Base-by-base conservation (phyloP, 2,797 vertebrate genomes). In the Tadarida brasiliensis region DNA sequence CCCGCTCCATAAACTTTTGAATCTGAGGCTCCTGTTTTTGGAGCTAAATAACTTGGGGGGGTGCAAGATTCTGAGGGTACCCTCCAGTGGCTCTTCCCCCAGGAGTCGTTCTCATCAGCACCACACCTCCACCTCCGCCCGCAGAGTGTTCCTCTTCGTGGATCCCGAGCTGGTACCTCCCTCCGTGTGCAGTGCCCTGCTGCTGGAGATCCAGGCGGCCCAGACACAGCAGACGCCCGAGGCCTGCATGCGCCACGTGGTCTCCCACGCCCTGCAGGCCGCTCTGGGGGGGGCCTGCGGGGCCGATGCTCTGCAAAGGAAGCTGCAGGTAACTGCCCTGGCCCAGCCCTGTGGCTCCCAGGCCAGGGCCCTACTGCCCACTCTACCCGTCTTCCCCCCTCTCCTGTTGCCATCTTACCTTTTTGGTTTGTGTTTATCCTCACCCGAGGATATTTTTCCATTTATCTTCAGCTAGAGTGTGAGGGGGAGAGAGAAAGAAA, bases 101-200 rank as follows among this genome's bases (percentile, higher is more conserved):
- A 4, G 26, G 20, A 28, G 24, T 51, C 67, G 57, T 7, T 11
- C 35, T 63, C 71, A 35, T 35, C 57, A 20, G 51, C 35, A 15
- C n/a, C 8, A 2, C 2, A 20, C 0, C 7, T n/a, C 54, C 61
- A 10, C 59, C 39, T 84, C 81, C 78, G 49, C 56, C 76, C 19
- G 0, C 97, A 99, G 99, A 98, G 99, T 99, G 97, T 99, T 99
- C 97, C 98, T 99, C 96, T 99, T 99, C 91, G 99, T 99, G 2
- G 99, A 99, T 91, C 99, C 99, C 0, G 98, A 98, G 15, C 98
- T 99, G 97, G 99, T 99, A 68, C 98, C 99, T 0, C 98, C 98
- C 59, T 98, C 99, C 7, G 96, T 99, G 96, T 99, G 98, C 91
- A 98, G 98, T 0, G 98, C 99, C 0, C 88, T 99, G 83, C 65